phyloP scores from a whole-genome alignment of 2,113 vertebrate genomes.

The Anoplopoma fimbria region DNA sequence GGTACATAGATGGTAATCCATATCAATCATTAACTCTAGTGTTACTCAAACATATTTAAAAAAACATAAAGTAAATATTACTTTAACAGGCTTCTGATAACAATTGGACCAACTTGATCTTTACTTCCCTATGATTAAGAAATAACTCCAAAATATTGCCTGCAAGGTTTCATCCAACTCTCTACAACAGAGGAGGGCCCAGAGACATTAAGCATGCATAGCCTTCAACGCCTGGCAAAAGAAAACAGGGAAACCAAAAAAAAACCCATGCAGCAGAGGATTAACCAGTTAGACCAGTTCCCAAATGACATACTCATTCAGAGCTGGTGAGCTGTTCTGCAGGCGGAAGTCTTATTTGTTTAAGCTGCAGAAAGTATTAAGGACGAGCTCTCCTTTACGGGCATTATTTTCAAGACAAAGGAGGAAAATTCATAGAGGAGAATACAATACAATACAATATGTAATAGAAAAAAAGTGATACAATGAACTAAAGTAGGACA shows the following conservation, averaged over 20 bases:
- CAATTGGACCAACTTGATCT: background rate
- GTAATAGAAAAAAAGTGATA: background rate
- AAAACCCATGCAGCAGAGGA: conserved; percentile 49
- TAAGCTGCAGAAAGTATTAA: background rate
- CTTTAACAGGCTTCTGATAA: background rate
- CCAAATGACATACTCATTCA: background rate
- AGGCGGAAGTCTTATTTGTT: conserved; percentile 9
- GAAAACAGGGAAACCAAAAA: conserved; percentile 36
- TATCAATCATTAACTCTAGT: background rate
- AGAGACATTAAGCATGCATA: conserved; percentile 7
- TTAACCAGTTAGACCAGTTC: conserved; percentile 73
- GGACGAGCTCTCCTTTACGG: background rate
- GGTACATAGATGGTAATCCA: background rate
- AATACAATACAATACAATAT: background rate
- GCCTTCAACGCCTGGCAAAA: conserved; percentile 28
- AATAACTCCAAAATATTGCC: conserved; percentile 1
- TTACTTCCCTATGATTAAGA: background rate
- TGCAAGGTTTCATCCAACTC: background rate
- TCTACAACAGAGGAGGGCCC: conserved; percentile 18
- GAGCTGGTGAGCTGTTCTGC: conserved; percentile 9
- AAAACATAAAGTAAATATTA: background rate
- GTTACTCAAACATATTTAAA: background rate
- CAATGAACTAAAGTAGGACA: conserved; percentile 39
- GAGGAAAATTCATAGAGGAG: background rate
- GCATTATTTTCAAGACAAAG: conserved; percentile 22